Percentiles rank a stretch among this genome's conserved stretches.
Conservation (phyloP, 2,888 invertebrate species). For the Ichneumoninae sp. region DNA sequence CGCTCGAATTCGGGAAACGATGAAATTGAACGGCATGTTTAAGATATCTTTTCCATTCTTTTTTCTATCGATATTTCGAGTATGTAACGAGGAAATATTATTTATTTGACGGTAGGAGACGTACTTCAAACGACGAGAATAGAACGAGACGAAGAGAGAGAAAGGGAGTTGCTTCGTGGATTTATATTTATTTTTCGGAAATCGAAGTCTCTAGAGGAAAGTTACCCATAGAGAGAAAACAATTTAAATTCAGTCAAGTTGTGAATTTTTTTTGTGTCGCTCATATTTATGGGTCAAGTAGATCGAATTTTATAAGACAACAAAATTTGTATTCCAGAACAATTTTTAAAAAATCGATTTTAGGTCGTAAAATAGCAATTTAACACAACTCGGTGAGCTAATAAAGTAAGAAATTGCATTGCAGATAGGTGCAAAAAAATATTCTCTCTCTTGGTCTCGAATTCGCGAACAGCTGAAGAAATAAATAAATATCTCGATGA, state of each 20-base stretch:
- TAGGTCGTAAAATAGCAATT: not conserved
- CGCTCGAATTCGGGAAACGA: constrained; percentile 43
- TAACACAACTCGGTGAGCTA: not conserved
- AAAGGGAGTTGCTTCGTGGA: not conserved
- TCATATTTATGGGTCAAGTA: constrained; percentile 4
- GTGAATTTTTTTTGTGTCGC: not conserved
- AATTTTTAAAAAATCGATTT: not conserved
- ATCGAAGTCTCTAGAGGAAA: not conserved
- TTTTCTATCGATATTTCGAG: constrained; percentile 1
- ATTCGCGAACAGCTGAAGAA: not conserved
- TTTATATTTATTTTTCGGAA: not conserved
- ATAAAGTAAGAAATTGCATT: not conserved
- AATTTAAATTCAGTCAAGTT: not conserved
- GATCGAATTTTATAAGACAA: constrained; percentile 17
- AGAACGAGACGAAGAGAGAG: constrained; percentile 27
- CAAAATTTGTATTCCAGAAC: not conserved
- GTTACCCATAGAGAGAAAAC: not conserved
- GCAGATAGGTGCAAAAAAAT: not conserved
- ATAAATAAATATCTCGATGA: not conserved
- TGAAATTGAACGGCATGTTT: constrained; percentile 21
- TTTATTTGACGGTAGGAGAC: not conserved
- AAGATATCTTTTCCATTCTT: not conserved
- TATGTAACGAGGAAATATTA: constrained; percentile 1
- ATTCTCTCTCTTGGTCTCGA: constrained; percentile 59
- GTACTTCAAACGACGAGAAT: constrained; percentile 8